A percentile compares a stretch with the other conserved stretches of the same genome.
These are phyloP conservation scores for Papio anubis DNA, from an alignment of 2,113 vertebrate species.

Conservation along the genomic window DNA sequence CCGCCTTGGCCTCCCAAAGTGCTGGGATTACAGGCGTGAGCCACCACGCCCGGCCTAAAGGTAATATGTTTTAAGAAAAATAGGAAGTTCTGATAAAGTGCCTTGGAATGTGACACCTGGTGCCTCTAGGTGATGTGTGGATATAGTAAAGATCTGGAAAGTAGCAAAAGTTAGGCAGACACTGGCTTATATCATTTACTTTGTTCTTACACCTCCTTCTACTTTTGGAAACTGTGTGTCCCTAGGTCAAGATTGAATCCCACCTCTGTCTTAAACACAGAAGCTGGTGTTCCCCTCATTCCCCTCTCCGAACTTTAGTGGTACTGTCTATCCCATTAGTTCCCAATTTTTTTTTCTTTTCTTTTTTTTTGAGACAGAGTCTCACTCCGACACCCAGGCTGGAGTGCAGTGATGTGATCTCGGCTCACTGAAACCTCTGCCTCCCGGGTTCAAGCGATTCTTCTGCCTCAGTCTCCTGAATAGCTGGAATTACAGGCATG, in stretches of 20 bases:
- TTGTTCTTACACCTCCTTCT: background rate
- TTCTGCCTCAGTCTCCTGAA: too few species aligned
- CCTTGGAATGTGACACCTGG: background rate
- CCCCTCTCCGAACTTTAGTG: background rate
- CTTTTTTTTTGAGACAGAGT: too few species aligned
- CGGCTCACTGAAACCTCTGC: too few species aligned
- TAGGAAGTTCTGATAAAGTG: background rate
- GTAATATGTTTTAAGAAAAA: background rate
- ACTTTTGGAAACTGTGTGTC: background rate
- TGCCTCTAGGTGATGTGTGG: background rate
- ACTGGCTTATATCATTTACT: background rate
- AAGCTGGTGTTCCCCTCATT: background rate
- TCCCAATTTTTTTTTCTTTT: background rate
- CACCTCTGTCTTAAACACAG: background rate
- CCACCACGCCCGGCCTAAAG: background rate
- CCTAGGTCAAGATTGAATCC: background rate
- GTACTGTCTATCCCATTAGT: accelerated
- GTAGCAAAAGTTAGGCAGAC: background rate
- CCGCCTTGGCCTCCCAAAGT: too few species aligned
- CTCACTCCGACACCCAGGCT: too few species aligned
- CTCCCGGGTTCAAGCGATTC: too few species aligned
- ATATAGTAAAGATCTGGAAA: background rate
- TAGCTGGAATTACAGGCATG: too few species aligned
- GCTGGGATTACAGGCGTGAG: too few species aligned
- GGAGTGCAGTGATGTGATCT: too few species aligned